Base-by-base conservation (phyloP, 2,888 invertebrate species). In the Pyralis farinalis region DNA sequence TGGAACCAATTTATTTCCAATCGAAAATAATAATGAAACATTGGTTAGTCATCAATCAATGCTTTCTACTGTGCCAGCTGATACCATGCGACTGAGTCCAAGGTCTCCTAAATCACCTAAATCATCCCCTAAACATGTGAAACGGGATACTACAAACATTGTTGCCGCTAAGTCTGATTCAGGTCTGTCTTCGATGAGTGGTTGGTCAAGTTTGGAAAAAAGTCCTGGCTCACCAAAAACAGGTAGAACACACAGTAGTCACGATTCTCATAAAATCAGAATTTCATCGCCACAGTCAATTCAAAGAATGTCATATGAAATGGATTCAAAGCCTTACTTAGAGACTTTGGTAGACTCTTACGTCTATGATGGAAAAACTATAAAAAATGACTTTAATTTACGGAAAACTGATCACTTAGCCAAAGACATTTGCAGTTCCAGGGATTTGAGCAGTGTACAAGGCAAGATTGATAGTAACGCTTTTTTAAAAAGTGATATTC, bases 101-200 rank as follows among this genome's bases (percentile, higher is more conserved):
- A 91, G 92, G 55, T 94, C 94, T 12, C 94, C 94, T 3, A 94
- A 93, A 72, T 94, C 94, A 20, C 94, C 94, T 6, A 91, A 92
- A 76, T 90, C 92, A 1, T 94, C 94, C 25, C 94, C 94, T 12
- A 94, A 94, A 65, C 91, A 93, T 59, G 72, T 91, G 11, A 91
- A 91, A 67, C 90, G 92, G 53, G 90, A 90, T 49, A 90, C 90
- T 40, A 66, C 64, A 4, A 92, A 92, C 65, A 93, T 94, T 46
- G 92, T 93, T 1, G 91, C 94, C 3, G 93, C 94, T 1, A 96
- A 96, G 73, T 96, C 96, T 0, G 96, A 96, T 72, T 96, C 96
- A 0, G 96, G 96, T 0, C 80, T 96, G 37, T 96, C 96, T 0
- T 96, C 96, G 4, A 94, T 96, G 93, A 96, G 95, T 64, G 95